Evolutionary conservation across 2,888 invertebrate genomes (phyloP).

Genomic region (Drosophila limbata): DNA sequence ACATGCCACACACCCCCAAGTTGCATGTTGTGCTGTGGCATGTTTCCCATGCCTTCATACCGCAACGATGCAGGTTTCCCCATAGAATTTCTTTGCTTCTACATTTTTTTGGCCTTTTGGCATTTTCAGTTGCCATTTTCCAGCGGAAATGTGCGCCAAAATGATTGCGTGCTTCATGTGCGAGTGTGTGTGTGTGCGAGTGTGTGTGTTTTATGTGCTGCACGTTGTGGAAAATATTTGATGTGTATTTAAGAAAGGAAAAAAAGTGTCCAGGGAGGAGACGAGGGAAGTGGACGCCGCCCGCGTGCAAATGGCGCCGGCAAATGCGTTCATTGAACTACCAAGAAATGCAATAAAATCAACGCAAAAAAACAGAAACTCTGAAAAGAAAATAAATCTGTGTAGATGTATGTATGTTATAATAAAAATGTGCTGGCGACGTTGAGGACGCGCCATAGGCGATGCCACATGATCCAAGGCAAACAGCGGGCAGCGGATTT

Average conservation of each 20-base stretch:
- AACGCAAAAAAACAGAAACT: constrained; percentile 37
- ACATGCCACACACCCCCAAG: constrained; percentile 9
- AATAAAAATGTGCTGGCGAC: constrained; percentile 52
- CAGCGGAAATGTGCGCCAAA: constrained; percentile 74
- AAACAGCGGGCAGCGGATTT: constrained; percentile 66
- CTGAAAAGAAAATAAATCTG: constrained; percentile 60
- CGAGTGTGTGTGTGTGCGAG: constrained; percentile 8
- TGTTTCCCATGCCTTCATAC: constrained; percentile 39
- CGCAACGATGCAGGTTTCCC: constrained; percentile 8
- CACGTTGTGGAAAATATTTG: constrained; percentile 60
- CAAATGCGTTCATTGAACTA: constrained; percentile 78
- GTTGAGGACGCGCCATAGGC: constrained; percentile 27
- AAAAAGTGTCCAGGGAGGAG: constrained; percentile 3
- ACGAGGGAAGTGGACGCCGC: not conserved
- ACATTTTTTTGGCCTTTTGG: constrained; percentile 58
- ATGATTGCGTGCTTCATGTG: constrained; percentile 65
- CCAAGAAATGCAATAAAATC: constrained; percentile 71
- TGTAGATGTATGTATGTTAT: constrained; percentile 14
- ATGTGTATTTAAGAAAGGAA: constrained; percentile 53
- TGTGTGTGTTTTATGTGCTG: constrained; percentile 13
- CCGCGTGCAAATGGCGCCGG: constrained; percentile 62
- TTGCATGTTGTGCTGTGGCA: constrained; percentile 57
- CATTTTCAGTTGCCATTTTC: constrained; percentile 70
- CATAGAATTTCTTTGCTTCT: not conserved
- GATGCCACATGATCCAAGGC: constrained; percentile 55